Conservation (phyloP, 2,797 vertebrate genomes). For the Siniperca obscura region DNA sequence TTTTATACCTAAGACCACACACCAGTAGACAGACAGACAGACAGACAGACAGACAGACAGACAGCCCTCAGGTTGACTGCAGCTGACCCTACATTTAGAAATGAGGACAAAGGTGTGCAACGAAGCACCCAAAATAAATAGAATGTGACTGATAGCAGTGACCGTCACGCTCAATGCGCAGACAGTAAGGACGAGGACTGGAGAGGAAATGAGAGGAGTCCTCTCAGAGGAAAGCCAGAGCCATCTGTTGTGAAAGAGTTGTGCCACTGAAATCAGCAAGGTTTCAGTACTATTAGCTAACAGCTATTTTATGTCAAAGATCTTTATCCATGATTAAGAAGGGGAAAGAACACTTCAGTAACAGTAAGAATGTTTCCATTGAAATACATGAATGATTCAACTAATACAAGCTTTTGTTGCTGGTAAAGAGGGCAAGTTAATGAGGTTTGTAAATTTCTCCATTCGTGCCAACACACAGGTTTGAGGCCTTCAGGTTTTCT, state of each 20-base stretch:
- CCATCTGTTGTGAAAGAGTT: slow-evolving; percentile 60
- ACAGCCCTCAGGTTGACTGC: slow-evolving; percentile 64
- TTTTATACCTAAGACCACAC: slow-evolving; percentile 42
- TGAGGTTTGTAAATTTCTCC: not conserved
- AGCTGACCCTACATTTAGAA: slow-evolving; percentile 78
- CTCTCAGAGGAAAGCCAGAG: slow-evolving; percentile 54
- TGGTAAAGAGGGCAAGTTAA: slow-evolving; percentile 7
- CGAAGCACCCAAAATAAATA: slow-evolving; percentile 78
- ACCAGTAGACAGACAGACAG: slow-evolving; percentile 34
- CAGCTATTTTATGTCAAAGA: slow-evolving; percentile 22
- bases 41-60: slow-evolving; percentile 57
- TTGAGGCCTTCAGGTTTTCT: not conserved
- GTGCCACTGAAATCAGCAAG: slow-evolving; percentile 47
- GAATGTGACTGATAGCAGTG: slow-evolving; percentile 77
- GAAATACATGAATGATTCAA: not conserved
- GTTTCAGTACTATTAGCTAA: slow-evolving; percentile 11
- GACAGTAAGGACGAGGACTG: slow-evolving; percentile 57
- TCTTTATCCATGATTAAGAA: slow-evolving; percentile 19
- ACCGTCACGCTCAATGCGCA: slow-evolving; percentile 74
- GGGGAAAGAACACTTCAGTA: not conserved
- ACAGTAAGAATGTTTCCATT: not conserved
- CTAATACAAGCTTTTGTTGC: not conserved
- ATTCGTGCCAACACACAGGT: not conserved
- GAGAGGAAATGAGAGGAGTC: slow-evolving; percentile 71
- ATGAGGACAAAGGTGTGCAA: slow-evolving; percentile 78